A percentile compares a stretch with the other conserved stretches of the same genome.
phyloP scores from a whole-genome alignment of 2,797 vertebrate species.

The Peromyscus melanophrys region DNA sequence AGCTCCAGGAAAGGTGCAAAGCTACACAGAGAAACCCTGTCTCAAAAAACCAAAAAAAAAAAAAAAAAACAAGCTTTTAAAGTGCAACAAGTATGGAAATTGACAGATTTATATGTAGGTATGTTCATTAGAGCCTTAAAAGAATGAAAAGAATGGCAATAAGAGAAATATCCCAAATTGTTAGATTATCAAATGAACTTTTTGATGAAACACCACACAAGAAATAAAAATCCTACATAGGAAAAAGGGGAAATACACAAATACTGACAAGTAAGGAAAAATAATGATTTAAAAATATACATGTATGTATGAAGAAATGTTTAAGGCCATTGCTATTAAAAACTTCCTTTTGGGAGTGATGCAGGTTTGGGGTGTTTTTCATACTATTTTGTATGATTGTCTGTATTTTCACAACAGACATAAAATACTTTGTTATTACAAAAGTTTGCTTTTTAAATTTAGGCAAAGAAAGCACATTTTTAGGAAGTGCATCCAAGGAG shows the following conservation, averaged over 20 bases:
- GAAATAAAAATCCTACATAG: constrained; percentile 4
- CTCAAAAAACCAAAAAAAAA: too few relatives aligned
- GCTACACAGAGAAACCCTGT: too few relatives aligned
- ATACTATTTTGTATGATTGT: neutral
- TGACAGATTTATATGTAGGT: neutral
- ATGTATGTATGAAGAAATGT: neutral
- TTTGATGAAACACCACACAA: neutral
- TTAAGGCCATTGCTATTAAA: neutral
- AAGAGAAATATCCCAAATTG: neutral
- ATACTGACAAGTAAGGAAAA: neutral
- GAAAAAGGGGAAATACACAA: neutral
- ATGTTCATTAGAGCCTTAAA: constrained; percentile 7
- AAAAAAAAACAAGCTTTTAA: too few relatives aligned
- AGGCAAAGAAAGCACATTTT: constrained; percentile 18
- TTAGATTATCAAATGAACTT: neutral
- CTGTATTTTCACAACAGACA: constrained; percentile 28
- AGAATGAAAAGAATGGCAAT: neutral
- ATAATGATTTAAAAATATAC: constrained; percentile 54
- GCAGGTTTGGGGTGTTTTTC: neutral
- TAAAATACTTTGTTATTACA: constrained; percentile 53
- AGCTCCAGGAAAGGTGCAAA: too few relatives aligned
- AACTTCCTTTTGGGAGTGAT: constrained; percentile 18
- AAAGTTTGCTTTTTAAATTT: constrained; percentile 2
- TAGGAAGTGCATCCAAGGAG: neutral
- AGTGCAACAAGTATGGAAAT: constrained; percentile 22